Base-by-base conservation (phyloP, 2,797 vertebrate species). In the Mastacembelus armatus region DNA sequence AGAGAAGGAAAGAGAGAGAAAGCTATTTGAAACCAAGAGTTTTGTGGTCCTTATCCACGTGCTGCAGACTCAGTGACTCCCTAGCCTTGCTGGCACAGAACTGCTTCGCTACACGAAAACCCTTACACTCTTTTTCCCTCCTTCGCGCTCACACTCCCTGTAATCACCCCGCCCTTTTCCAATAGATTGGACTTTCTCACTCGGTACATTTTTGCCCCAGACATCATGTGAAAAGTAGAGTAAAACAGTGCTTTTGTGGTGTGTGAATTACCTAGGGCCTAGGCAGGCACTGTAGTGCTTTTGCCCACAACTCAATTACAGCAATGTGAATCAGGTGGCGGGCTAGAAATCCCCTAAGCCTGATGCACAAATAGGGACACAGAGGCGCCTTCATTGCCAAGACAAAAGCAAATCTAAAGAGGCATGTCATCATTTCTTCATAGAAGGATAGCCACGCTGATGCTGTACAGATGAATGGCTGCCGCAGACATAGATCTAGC, bases 241-340 rank as follows among this genome's bases (percentile, higher is more conserved):
- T 79, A 66, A 88, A 89, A 87, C 83, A 76, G 84, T 78, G 78
- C 84, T 89, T 88, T 90, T 90, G 91, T 90, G 86, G 86, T 69
- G 85, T 78, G 81, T 74, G 75, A 91, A 89, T 90, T 90, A 89
- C 85, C 87, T 85, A 73, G 63, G 84, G 88, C 86, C 81, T 56
- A 30, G 60, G 78, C 69, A 78, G 76, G 80, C 75, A 69, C 88
- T 84, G 85, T 73, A 71, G 84, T 49, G 85, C 81, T 86, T 71
- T 82, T 80, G 85, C 86, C 89, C 78, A 83, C 82, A 91, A 93
- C 88, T 91, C 88, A 88, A 93, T 92, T 91, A 91, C 81, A 78
- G 85, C 84, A 91, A 92, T 90, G 88, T 83, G 90, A 92, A 86
- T 93, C 91, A 92, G 91, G 91, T 91, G 91, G 86, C 80, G 22